A percentile compares a stretch with the other conserved stretches of the same genome.
These are phyloP conservation scores for Drosophila fuyamai DNA, from an alignment of 1,140 invertebrate species.

Conservation along the genomic window DNA sequence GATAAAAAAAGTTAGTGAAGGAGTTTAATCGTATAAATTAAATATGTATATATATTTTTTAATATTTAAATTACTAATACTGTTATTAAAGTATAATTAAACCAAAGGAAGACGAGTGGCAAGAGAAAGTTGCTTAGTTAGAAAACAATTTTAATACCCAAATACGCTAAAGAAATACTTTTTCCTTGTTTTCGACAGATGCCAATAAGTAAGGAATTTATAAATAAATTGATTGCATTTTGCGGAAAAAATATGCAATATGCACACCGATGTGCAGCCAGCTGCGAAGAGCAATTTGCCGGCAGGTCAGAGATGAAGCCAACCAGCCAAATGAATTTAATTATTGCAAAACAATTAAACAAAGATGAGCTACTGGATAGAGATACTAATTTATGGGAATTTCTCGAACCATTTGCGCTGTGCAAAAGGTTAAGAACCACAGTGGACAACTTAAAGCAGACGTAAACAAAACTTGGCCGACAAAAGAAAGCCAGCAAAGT, in stretches of 20 bases:
- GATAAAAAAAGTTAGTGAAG: no score
- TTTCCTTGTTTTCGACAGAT: conserved; percentile 19
- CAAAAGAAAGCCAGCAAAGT: conserved; percentile 35
- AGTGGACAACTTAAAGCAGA: conserved; percentile 51
- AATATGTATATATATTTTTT: no score
- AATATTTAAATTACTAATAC: no score
- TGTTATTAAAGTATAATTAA: no score
- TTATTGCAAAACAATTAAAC: conserved; percentile 47
- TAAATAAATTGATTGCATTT: conserved; percentile 55
- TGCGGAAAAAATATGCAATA: conserved; percentile 20
- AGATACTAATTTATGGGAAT: conserved; percentile 47
- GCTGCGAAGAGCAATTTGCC: conserved; percentile 17
- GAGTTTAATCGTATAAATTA: no score
- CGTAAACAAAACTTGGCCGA: conserved; percentile 50
- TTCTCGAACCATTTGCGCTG: conserved; percentile 42
- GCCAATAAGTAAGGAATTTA: conserved; percentile 36
- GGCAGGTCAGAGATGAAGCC: conserved; percentile 18
- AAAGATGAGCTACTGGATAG: conserved; percentile 23
- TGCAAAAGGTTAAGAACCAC: conserved; percentile 21
- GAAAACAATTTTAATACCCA: background rate
- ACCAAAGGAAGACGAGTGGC: no score
- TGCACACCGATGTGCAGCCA: background rate
- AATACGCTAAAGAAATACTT: background rate
- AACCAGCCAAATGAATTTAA: conserved; percentile 23
- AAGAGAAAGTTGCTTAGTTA: no score